phyloP scores from a whole-genome alignment of 2,888 invertebrate species.

The Tinea pellionella region DNA sequence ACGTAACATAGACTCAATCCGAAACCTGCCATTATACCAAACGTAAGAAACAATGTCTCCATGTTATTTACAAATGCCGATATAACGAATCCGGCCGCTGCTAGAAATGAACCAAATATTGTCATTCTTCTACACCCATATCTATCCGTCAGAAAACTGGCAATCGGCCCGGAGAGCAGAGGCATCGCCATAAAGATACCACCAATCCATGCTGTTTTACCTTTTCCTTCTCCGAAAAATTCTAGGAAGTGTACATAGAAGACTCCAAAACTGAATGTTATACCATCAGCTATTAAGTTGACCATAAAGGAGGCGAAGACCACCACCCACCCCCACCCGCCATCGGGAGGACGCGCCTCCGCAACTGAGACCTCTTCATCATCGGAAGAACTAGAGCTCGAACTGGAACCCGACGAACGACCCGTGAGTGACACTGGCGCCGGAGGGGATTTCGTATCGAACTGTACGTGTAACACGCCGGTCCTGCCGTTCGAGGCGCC shows the following conservation, averaged over 20 bases:
- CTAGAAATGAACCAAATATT: conserved; percentile 80
- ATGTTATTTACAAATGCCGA: conserved; percentile 82
- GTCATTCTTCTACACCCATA: conserved; percentile 86
- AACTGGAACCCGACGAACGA: conserved; percentile 43
- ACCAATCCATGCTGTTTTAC: conserved; percentile 91
- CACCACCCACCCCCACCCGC: conserved; percentile 94
- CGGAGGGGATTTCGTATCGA: conserved; percentile 61
- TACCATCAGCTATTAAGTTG: conserved; percentile 91
- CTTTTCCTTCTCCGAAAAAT: conserved; percentile 86
- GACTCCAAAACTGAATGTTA: conserved; percentile 92
- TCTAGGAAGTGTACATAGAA: conserved; percentile 87
- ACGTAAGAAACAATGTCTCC: conserved; percentile 82
- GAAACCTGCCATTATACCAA: conserved; percentile 86
- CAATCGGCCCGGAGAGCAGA: conserved; percentile 85
- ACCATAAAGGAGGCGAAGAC: conserved; percentile 90
- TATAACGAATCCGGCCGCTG: conserved; percentile 80
- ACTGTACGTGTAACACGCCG: conserved; percentile 66
- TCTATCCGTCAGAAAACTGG: conserved; percentile 84
- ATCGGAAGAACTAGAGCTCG: conserved; percentile 69
- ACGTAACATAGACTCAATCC: conserved; percentile 89
- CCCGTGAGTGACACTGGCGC: conserved; percentile 41
- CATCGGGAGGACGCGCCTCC: conserved; percentile 83
- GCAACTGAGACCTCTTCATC: conserved; percentile 73
- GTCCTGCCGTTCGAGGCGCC: conserved; percentile 36
- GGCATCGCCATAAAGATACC: conserved; percentile 94